Base-by-base conservation (phyloP, 1,140 invertebrate species). In the Marisa cornuarietis region DNA sequence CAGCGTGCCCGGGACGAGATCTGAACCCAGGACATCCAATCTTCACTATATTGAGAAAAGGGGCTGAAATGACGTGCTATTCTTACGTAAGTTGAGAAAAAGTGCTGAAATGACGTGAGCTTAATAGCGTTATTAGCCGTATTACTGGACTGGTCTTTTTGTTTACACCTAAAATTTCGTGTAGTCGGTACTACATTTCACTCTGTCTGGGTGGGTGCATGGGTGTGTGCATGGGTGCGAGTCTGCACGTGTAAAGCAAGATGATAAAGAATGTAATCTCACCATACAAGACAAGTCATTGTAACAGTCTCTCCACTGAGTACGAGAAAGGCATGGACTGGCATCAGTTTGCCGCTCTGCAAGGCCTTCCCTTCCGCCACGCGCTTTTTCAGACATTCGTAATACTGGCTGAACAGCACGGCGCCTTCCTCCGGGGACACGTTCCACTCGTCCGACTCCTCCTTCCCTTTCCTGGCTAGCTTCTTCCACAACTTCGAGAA, bases 201-300 rank as follows among this genome's bases (percentile, higher is more conserved):
- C 31, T 20, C n/a, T 11, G 13, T 22, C 10, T 31, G 26, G 69
- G 9, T 61, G 31, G 5, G 65, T 76, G 22, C 69, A 42, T 76
- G 73, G 58, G 26, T 76, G 22, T 76, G 14, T 26, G 71, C 66
- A n/a, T n/a, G n/a, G n/a, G n/a, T n/a, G n/a, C n/a, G 7, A 31
- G 26, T 75, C 20, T 68, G 13, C 20, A 5, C n/a, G 18, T 74
- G n/a, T 9, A n/a, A 54, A 26, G 18, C 20, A 76, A 75, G 49
- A 13, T 16, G 22, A 11, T 49, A 31, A 22, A 24, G 42, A 54
- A 49, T 2, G 52, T 54, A 20, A 62, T 49, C 65, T 65, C 62
- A 77, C 68, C 83, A 83, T 52, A 77, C 65, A 14, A 68, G 72
- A 54, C 84, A 85, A 62, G 81, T 79, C 20, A 85, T 58, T 11